Percentiles rank a stretch among this genome's conserved stretches.
Conservation (phyloP, 2,797 vertebrate species). For the Typhlichthys subterraneus region DNA sequence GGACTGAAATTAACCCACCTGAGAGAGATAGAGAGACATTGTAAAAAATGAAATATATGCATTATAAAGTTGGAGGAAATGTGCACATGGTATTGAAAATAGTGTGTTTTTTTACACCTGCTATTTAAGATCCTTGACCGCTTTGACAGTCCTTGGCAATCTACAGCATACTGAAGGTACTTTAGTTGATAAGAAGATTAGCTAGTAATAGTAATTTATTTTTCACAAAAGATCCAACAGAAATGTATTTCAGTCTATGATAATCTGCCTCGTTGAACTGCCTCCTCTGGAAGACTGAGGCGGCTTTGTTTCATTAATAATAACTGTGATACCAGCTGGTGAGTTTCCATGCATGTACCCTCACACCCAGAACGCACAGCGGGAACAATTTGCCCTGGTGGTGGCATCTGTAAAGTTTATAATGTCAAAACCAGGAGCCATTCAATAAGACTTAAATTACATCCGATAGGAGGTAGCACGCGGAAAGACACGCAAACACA, state of each 20-base stretch:
- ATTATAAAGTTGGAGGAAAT: conserved; percentile 56
- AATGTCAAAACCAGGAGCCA: neutral
- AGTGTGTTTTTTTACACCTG: no score
- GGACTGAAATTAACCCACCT: no score
- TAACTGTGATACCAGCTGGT: conserved; percentile 5
- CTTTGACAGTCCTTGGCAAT: conserved; percentile 13
- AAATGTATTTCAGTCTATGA: conserved; percentile 12
- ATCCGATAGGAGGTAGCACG: no score
- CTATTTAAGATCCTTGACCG: no score
- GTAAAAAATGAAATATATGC: conserved; percentile 59
- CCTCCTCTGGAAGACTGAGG: conserved; percentile 22
- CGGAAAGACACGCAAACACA: no score
- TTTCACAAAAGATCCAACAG: neutral
- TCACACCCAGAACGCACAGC: neutral
- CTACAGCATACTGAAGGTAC: no score
- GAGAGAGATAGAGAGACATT: conserved; percentile 17
- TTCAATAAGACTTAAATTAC: no score
- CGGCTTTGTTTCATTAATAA: conserved; percentile 17
- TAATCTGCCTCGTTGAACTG: neutral
- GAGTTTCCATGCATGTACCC: neutral
- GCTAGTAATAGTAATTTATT: no score
- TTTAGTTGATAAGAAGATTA: no score
- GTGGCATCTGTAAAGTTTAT: neutral
- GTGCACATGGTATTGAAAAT: conserved; percentile 28
- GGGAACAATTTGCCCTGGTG: neutral